Base-by-base conservation (phyloP, 2,113 vertebrate genomes). In the Pygoscelis antarcticus region DNA sequence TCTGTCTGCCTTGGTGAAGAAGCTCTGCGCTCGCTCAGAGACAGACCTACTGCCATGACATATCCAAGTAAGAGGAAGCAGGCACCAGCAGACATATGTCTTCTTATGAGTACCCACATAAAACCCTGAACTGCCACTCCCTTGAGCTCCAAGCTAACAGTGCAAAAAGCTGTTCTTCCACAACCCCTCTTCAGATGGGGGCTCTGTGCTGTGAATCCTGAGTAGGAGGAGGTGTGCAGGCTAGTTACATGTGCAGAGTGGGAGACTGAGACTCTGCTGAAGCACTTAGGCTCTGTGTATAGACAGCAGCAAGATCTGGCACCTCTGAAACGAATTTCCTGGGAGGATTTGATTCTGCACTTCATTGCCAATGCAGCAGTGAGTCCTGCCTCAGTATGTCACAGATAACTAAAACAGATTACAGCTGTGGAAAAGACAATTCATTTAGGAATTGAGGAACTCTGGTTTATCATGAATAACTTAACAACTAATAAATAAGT, bases 401-500 rank as follows among this genome's bases (percentile, higher is more conserved):
- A 84, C 74, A 64, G 80, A 87, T 49, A 94, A 81, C 80, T 89
- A 84, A 94, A 96, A 81, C 52, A 95, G 72, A 87, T 89, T 89
- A 82, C 83, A 94, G 57, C 42, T 60, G n/a, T 44, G 34, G 55
- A 96, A 92, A 82, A 84, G 52, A 79, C 66, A 89, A 76, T 76
- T 69, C 69, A 79, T 87, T 87, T 74, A 87, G 77, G 80, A 91
- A 72, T 36, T 82, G 40, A 89, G 77, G 57, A 84, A 49, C 9
- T 30, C 68, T 49, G 30, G 6, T 89, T 95, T 94, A 65, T 77
- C 44, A 40, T 58, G 4, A 89, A 87, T 91, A 87, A 92, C 36
- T 81, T 79, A 91, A 82, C 51, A 82, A 71, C 11, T 79, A 82
- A 93, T 87, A 79, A 92, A 82, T 82, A 92, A 87, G 27, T 70